A percentile compares a stretch with the other conserved stretches of the same genome.
Evolutionary conservation across 2,113 vertebrate genomes (phyloP).

Genomic region (Brienomyrus brachyistius): DNA sequence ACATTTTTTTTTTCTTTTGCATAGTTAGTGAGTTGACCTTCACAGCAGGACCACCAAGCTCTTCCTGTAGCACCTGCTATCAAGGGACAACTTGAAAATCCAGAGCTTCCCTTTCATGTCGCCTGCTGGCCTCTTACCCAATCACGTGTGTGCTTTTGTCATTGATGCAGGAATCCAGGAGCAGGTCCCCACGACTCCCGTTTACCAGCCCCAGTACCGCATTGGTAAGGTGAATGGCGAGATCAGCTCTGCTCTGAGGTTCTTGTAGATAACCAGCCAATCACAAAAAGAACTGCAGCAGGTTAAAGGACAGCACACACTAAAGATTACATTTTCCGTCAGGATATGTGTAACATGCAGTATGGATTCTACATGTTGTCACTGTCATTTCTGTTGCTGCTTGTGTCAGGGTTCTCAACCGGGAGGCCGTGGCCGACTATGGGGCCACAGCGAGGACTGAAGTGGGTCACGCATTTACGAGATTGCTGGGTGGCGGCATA

Average conservation of each 20-base stretch:
- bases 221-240: conserved; percentile 47
- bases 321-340: background rate
- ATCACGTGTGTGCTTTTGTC: conserved; percentile 26
- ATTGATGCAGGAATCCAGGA: conserved; percentile 57
- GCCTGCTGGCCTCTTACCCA: conserved; percentile 7
- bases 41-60: background rate
- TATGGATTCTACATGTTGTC: background rate
- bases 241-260: background rate
- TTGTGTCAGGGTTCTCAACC: background rate
- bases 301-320: background rate
- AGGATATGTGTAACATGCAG: background rate
- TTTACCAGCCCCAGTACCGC: conserved; percentile 64
- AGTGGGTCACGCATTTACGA: background rate
- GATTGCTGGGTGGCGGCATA: background rate
- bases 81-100: background rate
- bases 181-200: conserved; percentile 53
- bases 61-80: background rate
- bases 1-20: background rate
- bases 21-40: background rate
- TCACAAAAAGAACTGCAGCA: background rate
- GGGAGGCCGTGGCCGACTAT: background rate
- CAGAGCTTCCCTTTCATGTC: conserved; percentile 25
- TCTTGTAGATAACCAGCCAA: background rate
- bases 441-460: background rate
- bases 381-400: background rate